Evolutionary conservation across 2,888 invertebrate genomes (phyloP).

Genomic region (Oscheius sp.): DNA sequence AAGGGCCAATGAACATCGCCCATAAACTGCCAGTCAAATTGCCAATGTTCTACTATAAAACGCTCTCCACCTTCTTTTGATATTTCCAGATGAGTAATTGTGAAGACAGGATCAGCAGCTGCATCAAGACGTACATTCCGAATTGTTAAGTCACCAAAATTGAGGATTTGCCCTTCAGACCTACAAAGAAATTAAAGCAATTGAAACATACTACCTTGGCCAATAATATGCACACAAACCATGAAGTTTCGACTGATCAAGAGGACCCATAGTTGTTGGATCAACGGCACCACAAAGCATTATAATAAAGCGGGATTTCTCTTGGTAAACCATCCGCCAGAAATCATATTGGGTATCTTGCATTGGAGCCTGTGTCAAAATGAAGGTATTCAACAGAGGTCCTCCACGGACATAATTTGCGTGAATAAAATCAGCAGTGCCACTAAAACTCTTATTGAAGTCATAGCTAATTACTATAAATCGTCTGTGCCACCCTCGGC

Average conservation of each 20-base stretch:
- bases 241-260: slow-evolving; percentile 35
- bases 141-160: slow-evolving; percentile 49
- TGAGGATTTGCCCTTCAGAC: slow-evolving; percentile 41
- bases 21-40: slow-evolving; percentile 66
- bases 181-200: slow-evolving; percentile 11
- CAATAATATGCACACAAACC: slow-evolving; percentile 64
- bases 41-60: slow-evolving; percentile 64
- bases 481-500: neutral
- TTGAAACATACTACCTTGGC: slow-evolving; percentile 48
- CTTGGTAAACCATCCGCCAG: slow-evolving; percentile 63
- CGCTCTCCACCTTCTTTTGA: slow-evolving; percentile 43
- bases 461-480: neutral
- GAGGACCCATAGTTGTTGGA: slow-evolving; percentile 41
- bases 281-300: slow-evolving; percentile 66
- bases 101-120: slow-evolving; percentile 64
- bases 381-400: slow-evolving; percentile 65
- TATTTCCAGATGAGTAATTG: slow-evolving; percentile 51
- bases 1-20: slow-evolving; percentile 66
- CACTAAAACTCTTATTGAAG: slow-evolving; percentile 39
- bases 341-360: slow-evolving; percentile 59
- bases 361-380: slow-evolving; percentile 65
- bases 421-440: slow-evolving; percentile 66
- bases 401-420: slow-evolving; percentile 65
- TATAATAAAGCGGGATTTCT: slow-evolving; percentile 56
- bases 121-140: slow-evolving; percentile 51